These are phyloP conservation scores for Cistogaster globosa DNA, from an alignment of 2,888 invertebrate genomes.

Conservation along the genomic window DNA sequence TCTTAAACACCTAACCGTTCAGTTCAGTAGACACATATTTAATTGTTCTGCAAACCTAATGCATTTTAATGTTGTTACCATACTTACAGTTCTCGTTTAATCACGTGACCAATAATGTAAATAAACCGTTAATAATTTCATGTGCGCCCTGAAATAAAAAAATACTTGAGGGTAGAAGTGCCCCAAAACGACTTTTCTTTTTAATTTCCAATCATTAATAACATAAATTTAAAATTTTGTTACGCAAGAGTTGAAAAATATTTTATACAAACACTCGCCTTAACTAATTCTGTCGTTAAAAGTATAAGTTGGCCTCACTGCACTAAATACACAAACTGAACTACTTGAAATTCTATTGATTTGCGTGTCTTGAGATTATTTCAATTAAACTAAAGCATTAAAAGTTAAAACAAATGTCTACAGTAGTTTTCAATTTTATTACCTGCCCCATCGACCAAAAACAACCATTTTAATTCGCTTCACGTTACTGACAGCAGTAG, in stretches of 20 bases:
- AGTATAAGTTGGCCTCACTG: not conserved
- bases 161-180: conserved; percentile 37
- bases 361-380: conserved; percentile 67
- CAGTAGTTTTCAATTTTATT: conserved; percentile 63
- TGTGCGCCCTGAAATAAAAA: conserved; percentile 26
- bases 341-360: conserved; percentile 65
- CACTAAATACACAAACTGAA: not conserved
- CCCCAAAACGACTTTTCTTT: conserved; percentile 54
- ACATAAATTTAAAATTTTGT: not conserved
- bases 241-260: conserved; percentile 16
- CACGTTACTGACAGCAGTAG: not conserved
- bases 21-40: too few species aligned
- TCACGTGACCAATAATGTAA: conserved; percentile 54
- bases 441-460: not conserved
- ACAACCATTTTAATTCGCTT: not conserved
- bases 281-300: not conserved
- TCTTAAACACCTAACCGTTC: too few species aligned
- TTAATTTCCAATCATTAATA: conserved; percentile 20
- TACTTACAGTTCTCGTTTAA: not conserved
- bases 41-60: too few species aligned
- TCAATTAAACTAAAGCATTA: conserved; percentile 68
- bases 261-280: not conserved
- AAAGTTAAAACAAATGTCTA: conserved; percentile 69
- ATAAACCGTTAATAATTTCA: conserved; percentile 60
- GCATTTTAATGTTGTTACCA: not conserved